Evolutionary conservation across 2,888 invertebrate species (phyloP), one percentile per base, ranked within the genome.

Genomic region (Macrophya annulata): DNA sequence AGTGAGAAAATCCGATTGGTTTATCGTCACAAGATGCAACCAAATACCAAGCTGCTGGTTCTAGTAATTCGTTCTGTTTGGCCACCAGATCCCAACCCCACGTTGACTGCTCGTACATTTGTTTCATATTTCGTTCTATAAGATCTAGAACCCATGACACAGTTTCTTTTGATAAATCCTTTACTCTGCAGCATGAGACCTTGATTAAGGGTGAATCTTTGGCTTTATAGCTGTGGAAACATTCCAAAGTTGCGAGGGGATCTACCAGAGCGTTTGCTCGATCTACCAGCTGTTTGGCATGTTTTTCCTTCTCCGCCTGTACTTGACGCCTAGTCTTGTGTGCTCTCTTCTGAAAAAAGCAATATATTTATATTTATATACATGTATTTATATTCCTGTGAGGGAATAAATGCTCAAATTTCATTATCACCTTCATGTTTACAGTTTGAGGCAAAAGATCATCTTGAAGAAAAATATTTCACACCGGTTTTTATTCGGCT

Each of bases 41-140:
- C 48, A 97, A 92, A 90, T 95, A 96, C 92, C 96, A 94, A 2
- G 97, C 96, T 89, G 94, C 94, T 76, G 95, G 94, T 86, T 96
- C 96, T 25, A 94, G 95, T 91, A 97, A 94, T 93, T 97, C 96
- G 45, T 94, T 94, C 85, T 94, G 93, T 90, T 97, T 97, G 6
- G 95, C 94, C 87, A 94, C 94, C 9, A 95, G 95, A 90, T 96
- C 95, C 97, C 97, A 97, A 0, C 96, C 96, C 95, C 95, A 95
- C 12, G 86, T 87, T 0, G 92, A 92, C 59, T 90, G 89, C 84
- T 90, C 95, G 95, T 96, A 98, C 96, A 96, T 94, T 86, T 94
- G 91, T 93, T 96, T 96, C 97, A 98, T 97, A 93, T 98, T 98
- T 87, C 95, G 94, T 92, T 97, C 96, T 86, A 97, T 96, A 43